Evolutionary conservation across 2,888 invertebrate species (phyloP).

Genomic region (Cerastis leucographa): DNA sequence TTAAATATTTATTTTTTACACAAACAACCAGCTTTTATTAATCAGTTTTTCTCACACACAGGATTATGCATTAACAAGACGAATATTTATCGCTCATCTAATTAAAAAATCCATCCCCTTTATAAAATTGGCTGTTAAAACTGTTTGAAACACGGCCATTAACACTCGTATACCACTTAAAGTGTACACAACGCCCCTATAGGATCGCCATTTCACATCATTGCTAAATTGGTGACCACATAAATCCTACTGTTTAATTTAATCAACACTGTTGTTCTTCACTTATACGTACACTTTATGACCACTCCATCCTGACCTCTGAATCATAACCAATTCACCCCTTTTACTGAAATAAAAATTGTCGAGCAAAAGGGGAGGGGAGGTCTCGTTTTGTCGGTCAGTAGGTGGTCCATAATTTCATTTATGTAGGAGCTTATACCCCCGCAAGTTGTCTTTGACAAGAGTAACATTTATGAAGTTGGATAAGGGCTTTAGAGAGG

Average conservation of each 20-base stretch:
- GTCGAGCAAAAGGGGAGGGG: conserved; percentile 45
- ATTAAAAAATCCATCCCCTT: conserved; percentile 61
- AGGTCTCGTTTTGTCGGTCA: conserved; percentile 70
- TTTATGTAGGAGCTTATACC: conserved; percentile 80
- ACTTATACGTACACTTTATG: conserved; percentile 75
- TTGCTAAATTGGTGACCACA: conserved; percentile 88
- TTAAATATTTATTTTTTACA: conserved; percentile 11
- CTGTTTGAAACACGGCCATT: conserved; percentile 70
- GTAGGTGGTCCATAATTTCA: conserved; percentile 81
- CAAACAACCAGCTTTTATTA: conserved; percentile 1
- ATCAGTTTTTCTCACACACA: conserved; percentile 50
- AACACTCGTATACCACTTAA: conserved; percentile 80
- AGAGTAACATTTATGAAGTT: conserved; percentile 75
- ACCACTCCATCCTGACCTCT: conserved; percentile 77
- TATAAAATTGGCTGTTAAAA: conserved; percentile 58
- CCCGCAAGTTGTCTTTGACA: conserved; percentile 76
- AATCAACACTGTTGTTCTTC: conserved; percentile 87
- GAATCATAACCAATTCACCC: conserved; percentile 66
- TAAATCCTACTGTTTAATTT: conserved; percentile 89
- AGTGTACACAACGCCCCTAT: conserved; percentile 81
- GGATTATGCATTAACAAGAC: conserved; percentile 42
- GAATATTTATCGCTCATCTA: conserved; percentile 60
- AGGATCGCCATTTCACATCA: conserved; percentile 84
- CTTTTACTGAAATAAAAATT: conserved; percentile 56
- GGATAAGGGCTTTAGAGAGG: conserved; percentile 69